Evolutionary conservation across 2,113 vertebrate species (phyloP).

Genomic region (Nipponia nippon): DNA sequence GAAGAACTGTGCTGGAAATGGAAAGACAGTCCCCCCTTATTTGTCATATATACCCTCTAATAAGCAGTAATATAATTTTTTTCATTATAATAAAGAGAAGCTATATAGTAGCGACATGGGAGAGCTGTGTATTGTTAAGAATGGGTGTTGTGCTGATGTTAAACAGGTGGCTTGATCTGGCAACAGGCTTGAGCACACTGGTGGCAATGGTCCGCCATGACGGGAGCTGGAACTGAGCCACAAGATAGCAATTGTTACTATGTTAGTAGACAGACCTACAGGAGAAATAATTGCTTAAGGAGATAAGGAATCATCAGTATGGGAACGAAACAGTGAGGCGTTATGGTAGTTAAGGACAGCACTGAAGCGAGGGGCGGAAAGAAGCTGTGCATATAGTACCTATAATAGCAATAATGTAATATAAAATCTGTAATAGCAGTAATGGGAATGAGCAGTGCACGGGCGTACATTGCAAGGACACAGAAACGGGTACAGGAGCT

Average conservation of each 20-base stretch:
- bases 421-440: background rate
- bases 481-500: background rate
- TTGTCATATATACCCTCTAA: fast-evolving
- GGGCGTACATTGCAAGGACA: background rate
- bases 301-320: background rate
- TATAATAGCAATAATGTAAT: no score
- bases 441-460: fast-evolving
- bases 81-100: background rate
- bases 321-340: background rate
- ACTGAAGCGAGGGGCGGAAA: background rate
- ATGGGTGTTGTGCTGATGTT: background rate
- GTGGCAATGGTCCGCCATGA: background rate
- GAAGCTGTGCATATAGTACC: background rate
- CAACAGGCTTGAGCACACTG: background rate
- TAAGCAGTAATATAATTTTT: fast-evolving
- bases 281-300: background rate
- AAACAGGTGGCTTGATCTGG: background rate
- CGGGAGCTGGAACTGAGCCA: background rate
- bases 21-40: background rate
- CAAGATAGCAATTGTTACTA: background rate
- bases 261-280: background rate
- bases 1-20: background rate
- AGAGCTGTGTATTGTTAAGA: fast-evolving
- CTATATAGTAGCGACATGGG: fast-evolving
- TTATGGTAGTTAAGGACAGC: background rate